These are phyloP conservation scores for Falcunculus frontatus DNA, from an alignment of 2,113 vertebrate species.

Conservation along the genomic window DNA sequence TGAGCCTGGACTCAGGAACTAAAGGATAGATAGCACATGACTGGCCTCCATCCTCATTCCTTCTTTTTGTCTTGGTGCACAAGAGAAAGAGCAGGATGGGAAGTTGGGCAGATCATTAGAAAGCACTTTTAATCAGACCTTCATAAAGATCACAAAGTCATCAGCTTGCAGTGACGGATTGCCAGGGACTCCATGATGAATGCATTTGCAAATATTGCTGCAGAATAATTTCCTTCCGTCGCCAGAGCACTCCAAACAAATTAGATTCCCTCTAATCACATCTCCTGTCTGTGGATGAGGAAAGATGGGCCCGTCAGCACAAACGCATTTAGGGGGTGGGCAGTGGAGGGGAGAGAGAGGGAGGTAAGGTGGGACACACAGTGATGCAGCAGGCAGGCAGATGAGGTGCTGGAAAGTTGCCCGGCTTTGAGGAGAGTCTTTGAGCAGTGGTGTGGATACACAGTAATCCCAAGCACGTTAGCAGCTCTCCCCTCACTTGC, in stretches of 20 bases:
- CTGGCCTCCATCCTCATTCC: neutral
- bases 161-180: slow-evolving; percentile 56
- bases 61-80: neutral
- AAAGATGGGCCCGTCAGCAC: slow-evolving; percentile 68
- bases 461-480: neutral
- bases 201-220: slow-evolving; percentile 79
- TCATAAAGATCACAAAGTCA: slow-evolving; percentile 69
- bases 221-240: slow-evolving; percentile 77
- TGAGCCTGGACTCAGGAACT: neutral
- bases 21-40: neutral
- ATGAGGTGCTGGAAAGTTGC: slow-evolving; percentile 18
- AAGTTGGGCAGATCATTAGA: slow-evolving; percentile 53
- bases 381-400: slow-evolving; percentile 13
- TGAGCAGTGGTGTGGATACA: neutral
- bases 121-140: slow-evolving; percentile 65
- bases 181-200: slow-evolving; percentile 72
- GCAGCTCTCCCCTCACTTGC: neutral
- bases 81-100: neutral
- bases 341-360: neutral
- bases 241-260: slow-evolving; percentile 78
- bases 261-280: slow-evolving; percentile 80
- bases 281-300: slow-evolving; percentile 67
- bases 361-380: neutral
- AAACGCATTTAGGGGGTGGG: slow-evolving; percentile 53
- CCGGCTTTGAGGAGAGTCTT: neutral